Conservation (phyloP, 2,888 invertebrate genomes). For the Drosophila falleni region DNA sequence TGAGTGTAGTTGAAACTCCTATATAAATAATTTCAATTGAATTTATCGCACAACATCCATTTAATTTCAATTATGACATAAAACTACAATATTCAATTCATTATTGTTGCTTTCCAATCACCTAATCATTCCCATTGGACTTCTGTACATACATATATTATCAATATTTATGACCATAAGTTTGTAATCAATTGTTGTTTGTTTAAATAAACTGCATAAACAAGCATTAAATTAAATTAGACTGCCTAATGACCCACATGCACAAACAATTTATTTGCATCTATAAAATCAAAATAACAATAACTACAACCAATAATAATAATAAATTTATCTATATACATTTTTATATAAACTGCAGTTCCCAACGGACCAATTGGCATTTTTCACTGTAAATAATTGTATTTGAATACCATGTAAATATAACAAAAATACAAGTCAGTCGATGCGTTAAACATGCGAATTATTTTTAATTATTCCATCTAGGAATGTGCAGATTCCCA, state of each 20-base stretch:
- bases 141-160: slow-evolving; percentile 28
- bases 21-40: neutral
- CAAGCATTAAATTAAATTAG: slow-evolving; percentile 71
- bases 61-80: slow-evolving; percentile 31
- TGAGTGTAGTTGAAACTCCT: too few relatives aligned
- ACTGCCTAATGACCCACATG: slow-evolving; percentile 67
- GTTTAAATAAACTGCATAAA: slow-evolving; percentile 49
- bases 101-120: neutral
- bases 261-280: slow-evolving; percentile 51
- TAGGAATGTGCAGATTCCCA: neutral
- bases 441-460: slow-evolving; percentile 27
- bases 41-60: neutral
- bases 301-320: slow-evolving; percentile 16
- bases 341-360: slow-evolving; percentile 23
- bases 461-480: slow-evolving; percentile 31
- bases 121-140: neutral
- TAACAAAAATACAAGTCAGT: slow-evolving; percentile 22
- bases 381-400: slow-evolving; percentile 26
- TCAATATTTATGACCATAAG: slow-evolving; percentile 55
- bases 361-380: slow-evolving; percentile 64
- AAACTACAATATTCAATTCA: slow-evolving; percentile 14
- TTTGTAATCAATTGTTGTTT: slow-evolving; percentile 69
- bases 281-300: slow-evolving; percentile 34
- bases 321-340: slow-evolving; percentile 1
- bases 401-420: slow-evolving; percentile 11